These are phyloP conservation scores for Oryzias javanicus DNA, from an alignment of 2,113 vertebrate genomes.

Conservation along the genomic window DNA sequence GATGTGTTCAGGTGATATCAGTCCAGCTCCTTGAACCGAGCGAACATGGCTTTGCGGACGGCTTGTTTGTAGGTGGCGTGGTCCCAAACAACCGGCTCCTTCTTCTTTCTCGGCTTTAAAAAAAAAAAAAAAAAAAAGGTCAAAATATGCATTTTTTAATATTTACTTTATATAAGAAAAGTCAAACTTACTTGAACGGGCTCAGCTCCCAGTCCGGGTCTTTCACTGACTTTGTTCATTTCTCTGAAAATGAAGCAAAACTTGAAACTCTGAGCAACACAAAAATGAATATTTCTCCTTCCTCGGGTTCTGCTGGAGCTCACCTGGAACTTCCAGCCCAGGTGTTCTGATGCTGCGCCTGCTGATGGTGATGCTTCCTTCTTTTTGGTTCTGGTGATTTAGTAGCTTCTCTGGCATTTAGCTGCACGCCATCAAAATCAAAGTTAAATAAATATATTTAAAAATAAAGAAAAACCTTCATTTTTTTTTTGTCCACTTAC, in stretches of 20 bases:
- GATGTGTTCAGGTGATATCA: conserved; percentile 65
- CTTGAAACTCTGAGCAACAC: background rate
- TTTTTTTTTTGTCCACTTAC: conserved; percentile 31
- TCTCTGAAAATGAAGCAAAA: conserved; percentile 52
- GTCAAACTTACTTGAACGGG: conserved; percentile 54
- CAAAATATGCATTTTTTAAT: background rate
- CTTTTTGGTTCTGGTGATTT: conserved; percentile 74
- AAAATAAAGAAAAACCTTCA: background rate
- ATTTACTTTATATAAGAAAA: background rate
- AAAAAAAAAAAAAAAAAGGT: no score
- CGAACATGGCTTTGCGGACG: conserved; percentile 95
- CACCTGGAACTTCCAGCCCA: conserved; percentile 76
- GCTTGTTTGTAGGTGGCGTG: conserved; percentile 90
- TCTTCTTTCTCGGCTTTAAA: conserved; percentile 80
- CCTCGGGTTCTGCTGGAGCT: background rate
- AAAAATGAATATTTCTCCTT: background rate
- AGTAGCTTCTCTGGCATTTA: conserved; percentile 50
- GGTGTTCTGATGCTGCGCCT: conserved; percentile 56
- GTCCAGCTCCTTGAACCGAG: conserved; percentile 94
- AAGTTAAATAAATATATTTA: background rate
- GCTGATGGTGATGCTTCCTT: conserved; percentile 68
- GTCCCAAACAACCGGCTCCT: conserved; percentile 80
- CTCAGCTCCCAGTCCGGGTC: conserved; percentile 77
- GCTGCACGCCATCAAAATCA: conserved; percentile 33
- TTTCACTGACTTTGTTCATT: conserved; percentile 66